Conservation (phyloP, 1,140 invertebrate species). For the Brachionus sp. region DNA sequence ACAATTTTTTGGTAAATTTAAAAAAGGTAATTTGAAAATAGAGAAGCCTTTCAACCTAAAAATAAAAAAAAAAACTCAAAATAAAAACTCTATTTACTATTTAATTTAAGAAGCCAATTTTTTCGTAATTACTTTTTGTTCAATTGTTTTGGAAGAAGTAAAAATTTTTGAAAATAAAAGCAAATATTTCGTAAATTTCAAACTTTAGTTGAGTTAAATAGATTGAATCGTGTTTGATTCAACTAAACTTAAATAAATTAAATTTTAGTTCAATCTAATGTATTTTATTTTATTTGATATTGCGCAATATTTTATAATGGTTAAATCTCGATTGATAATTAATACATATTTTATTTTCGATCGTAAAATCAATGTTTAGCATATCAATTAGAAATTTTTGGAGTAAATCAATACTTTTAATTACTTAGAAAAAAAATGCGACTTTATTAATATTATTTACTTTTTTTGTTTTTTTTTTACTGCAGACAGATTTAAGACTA, state of each 20-base stretch:
- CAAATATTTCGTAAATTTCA: constrained; percentile 5
- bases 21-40: constrained; percentile 9
- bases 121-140: constrained; percentile 19
- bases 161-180: background rate
- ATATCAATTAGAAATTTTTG: too few species aligned
- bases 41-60: background rate
- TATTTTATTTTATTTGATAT: background rate
- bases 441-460: too few species aligned
- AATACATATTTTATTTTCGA: background rate
- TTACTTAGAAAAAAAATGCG: too few species aligned
- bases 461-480: too few species aligned
- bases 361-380: background rate
- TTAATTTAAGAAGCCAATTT: constrained; percentile 25
- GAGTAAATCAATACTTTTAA: too few species aligned
- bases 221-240: too few species aligned
- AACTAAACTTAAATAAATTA: background rate
- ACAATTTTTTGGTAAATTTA: background rate
- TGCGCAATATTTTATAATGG: background rate
- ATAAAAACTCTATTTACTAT: constrained; percentile 30
- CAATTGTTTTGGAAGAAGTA: background rate
- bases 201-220: background rate
- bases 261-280: background rate
- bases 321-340: background rate
- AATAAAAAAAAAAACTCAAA: background rate
- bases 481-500: too few species aligned